Evolutionary conservation across 2,797 vertebrate species (phyloP).

Genomic region (Falco concolor): DNA sequence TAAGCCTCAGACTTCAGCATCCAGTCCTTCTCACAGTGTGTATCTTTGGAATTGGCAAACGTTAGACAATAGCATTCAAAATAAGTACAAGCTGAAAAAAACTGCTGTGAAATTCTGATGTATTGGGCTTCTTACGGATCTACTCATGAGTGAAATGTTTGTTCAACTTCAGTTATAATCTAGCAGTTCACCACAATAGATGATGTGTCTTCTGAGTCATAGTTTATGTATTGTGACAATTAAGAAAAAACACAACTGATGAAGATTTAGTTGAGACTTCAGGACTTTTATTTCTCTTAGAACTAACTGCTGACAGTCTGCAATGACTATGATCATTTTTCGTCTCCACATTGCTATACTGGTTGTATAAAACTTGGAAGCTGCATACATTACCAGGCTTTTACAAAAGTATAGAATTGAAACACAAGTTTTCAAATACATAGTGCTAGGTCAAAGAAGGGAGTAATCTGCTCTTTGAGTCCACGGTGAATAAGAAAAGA

Average conservation of each 20-base stretch:
- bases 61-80: not conserved
- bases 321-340: not conserved
- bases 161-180: not conserved
- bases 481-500: not conserved
- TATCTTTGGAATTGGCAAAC: not conserved
- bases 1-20: not conserved
- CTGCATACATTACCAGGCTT: not conserved
- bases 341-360: not conserved
- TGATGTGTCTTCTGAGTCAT: not conserved
- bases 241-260: not conserved
- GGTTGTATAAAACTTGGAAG: not conserved
- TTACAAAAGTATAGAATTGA: not conserved
- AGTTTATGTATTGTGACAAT: not conserved
- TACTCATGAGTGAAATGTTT: not conserved
- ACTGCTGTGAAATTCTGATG: not conserved
- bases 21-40: not conserved
- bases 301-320: not conserved
- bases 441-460: not conserved
- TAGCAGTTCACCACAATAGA: not conserved
- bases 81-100: not conserved
- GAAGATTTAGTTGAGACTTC: not conserved
- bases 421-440: not conserved
- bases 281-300: not conserved
- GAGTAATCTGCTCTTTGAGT: not conserved
- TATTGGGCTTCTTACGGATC: not conserved